Evolutionary conservation across 35 echinoderm and acorn worm species (phyloP), one percentile per base, ranked within the genome.

Genomic region (Patiria miniata): DNA sequence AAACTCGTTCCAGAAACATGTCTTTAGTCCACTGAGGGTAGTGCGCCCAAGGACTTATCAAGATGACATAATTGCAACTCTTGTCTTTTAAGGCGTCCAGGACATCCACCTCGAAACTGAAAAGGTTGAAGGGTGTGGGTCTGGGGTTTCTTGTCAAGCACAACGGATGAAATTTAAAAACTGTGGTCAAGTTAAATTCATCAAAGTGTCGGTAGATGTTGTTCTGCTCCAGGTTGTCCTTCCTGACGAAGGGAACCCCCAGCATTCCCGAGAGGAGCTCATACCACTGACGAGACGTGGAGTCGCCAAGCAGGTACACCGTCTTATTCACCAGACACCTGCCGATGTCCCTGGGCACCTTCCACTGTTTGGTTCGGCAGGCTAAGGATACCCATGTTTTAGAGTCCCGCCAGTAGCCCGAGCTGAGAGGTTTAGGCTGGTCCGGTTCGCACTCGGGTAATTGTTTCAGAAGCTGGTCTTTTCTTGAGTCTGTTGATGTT

Each of bases 131-230:
- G 61, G 16, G 21, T 55, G 36, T 1, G 17, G 37, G n/a, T 80
- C 38, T 26, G 76, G 40, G 19, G 29, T 29, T 39, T 38, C 76
- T 5, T 23, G 8, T 53, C 37, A 29, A 37, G 26, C 52, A n/a
- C n/a, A n/a, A n/a, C 17, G 78, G 87, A 51, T 89, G 87, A 79
- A 89, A 89, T 6, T 51, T 34, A 61, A 81, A 89, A 32, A 44
- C 30, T 44, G 78, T 32, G 50, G 68, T 68, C 26, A 87, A 52
- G 40, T 87, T 30, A 78, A 17, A 28, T 44, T 77, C 39, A 15
- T 34, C 37, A 12, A 51, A 3, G 36, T 5, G 17, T 81, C 79
- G 30, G 12, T 81, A 6, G 12, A 81, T 19, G 37, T 22, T 22
- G 2, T 23, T 47, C 30, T 17, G 36, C 5, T 81, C 37, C 30